A percentile compares a stretch with the other conserved stretches of the same genome.
phyloP scores from a whole-genome alignment of 1,140 invertebrate species.

The Bombyx mori region DNA sequence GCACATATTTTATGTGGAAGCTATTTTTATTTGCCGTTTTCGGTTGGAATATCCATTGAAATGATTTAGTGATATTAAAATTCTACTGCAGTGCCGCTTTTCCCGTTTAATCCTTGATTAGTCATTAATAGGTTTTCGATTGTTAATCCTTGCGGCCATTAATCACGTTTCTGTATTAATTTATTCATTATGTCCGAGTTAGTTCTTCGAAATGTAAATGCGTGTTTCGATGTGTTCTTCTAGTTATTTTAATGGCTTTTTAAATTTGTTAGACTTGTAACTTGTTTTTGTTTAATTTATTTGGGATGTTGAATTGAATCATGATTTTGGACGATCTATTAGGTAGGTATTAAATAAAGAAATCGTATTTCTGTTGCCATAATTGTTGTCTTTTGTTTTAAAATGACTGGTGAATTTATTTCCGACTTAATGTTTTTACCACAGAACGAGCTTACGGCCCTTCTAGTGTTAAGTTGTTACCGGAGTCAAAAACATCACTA shows the following conservation, averaged over 20 bases:
- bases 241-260: neutral
- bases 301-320: too few relatives aligned
- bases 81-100: constrained; percentile 25
- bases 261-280: neutral
- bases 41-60: constrained; percentile 38
- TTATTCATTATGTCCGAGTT: constrained; percentile 23
- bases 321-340: too few relatives aligned
- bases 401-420: too few relatives aligned
- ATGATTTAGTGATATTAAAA: constrained; percentile 56
- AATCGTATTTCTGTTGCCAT: too few relatives aligned
- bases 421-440: too few relatives aligned
- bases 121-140: constrained; percentile 56
- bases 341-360: too few relatives aligned
- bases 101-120: constrained; percentile 44
- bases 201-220: constrained; percentile 11
- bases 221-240: constrained; percentile 1
- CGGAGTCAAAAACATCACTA: too few relatives aligned
- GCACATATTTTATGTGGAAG: constrained; percentile 40
- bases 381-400: too few relatives aligned
- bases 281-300: too few relatives aligned
- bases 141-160: constrained; percentile 38
- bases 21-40: constrained; percentile 37
- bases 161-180: constrained; percentile 20
- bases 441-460: too few relatives aligned
- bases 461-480: too few relatives aligned